Evolutionary conservation across 1,140 invertebrate species (phyloP), one percentile per base, ranked within the genome.

Genomic region (Drosophila rhopaloa): DNA sequence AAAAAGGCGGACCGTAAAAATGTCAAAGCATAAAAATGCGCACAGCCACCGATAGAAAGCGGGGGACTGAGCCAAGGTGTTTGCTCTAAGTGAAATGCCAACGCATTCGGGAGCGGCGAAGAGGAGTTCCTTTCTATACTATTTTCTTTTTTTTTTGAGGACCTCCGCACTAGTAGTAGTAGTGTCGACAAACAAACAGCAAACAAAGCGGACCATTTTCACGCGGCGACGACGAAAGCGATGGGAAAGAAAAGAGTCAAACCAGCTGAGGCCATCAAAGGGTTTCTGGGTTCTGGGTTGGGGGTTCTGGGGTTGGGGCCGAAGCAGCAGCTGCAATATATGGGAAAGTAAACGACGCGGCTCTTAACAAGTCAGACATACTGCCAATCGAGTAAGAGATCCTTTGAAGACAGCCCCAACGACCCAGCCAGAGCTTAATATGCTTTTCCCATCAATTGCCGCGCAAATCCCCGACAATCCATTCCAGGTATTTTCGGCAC

Each of bases 1-100:
- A 82, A 86, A 86, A 86, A 82, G 61, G 70, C 57, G 50, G 58
- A 61, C 74, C 75, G 84, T 85, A 86, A 86, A 85, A 85, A 85
- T 86, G 82, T 85, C 83, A 85, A 79, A 82, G 83, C 82, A 85
- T 86, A 79, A 85, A 84, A 84, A 86, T 84, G 78, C 62, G 67
- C 78, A 46, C 40, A 55, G 41, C 38, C 62, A 51, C n/a, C 47
- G 48, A 29, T 47, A 24, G 27, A 3, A 63, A 63, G 77, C 48
- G 48, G 48, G 11, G 55, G 44, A 27, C 63, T 61, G 47, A 62
- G 59, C 57, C 54, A 85, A 81, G 82, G 78, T 86, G 75, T 85
- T 75, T 62, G 74, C 53, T 63, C 75, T 76, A 86, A 85, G 74
- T 81, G 74, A 81, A 84, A 81, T 78, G 82, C 68, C 78, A 76